Evolutionary conservation across 1,140 invertebrate species (phyloP).

Genomic region (Drosophila erecta): DNA sequence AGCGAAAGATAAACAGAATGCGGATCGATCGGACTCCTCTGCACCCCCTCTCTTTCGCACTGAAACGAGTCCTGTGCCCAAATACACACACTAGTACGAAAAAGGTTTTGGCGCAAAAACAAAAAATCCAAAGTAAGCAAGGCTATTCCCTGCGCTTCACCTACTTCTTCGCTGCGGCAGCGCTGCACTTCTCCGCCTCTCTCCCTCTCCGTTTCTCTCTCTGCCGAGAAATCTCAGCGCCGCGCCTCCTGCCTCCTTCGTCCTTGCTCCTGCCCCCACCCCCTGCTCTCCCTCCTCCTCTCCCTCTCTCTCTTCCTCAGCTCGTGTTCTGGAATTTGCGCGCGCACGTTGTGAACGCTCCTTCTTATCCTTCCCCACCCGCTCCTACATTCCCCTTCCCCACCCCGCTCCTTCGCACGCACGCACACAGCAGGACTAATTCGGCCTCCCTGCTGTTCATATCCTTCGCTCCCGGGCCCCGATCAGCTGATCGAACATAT

Average conservation of each 20-base stretch:
- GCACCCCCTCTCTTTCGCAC: constrained; percentile 37
- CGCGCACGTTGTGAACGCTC: constrained; percentile 59
- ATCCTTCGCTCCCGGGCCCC: constrained; percentile 57
- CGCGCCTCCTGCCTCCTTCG: constrained; percentile 47
- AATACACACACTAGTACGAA: constrained; percentile 38
- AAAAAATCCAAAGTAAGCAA: constrained; percentile 39
- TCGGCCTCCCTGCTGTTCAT: constrained; percentile 58
- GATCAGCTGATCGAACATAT: constrained; percentile 79
- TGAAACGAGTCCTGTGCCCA: constrained; percentile 64
- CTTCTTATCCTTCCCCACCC: constrained; percentile 47
- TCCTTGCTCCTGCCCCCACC: constrained; percentile 49
- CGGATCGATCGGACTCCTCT: constrained; percentile 9
- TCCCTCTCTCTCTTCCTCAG: constrained; percentile 6
- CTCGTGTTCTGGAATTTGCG: constrained; percentile 81
- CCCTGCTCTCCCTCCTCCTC: constrained; percentile 1
- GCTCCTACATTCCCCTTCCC: constrained; percentile 29
- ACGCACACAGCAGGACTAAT: constrained; percentile 76
- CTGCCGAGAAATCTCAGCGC: constrained; percentile 57
- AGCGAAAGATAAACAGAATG: constrained; percentile 57
- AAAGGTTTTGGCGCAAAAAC: constrained; percentile 73
- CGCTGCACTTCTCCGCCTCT: constrained; percentile 28
- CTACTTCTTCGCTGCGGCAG: constrained; percentile 60
- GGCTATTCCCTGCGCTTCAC: constrained; percentile 72
- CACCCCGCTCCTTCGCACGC: constrained; percentile 36
- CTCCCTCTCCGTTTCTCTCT: not conserved